A percentile compares a stretch with the other conserved stretches of the same genome.
These are phyloP conservation scores for Euthynnus affinis DNA, from an alignment of 2,797 vertebrate genomes.

Conservation along the genomic window DNA sequence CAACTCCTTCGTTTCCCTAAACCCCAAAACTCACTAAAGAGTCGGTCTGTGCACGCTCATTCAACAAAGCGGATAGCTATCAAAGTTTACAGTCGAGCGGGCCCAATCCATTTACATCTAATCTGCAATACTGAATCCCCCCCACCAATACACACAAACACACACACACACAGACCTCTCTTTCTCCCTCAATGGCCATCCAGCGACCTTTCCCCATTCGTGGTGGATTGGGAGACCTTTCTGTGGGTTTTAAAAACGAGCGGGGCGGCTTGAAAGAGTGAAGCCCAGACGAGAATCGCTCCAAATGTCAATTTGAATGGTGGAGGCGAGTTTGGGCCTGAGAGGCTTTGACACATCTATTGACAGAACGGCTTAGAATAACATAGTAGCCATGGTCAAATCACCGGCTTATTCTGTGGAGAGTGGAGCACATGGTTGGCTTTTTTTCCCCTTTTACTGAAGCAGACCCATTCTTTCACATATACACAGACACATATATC, in stretches of 20 bases:
- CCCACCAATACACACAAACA: slow-evolving; percentile 15
- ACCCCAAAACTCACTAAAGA: slow-evolving; percentile 55
- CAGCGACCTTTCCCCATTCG: slow-evolving; percentile 76
- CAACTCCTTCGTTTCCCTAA: slow-evolving; percentile 33
- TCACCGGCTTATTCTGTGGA: slow-evolving; percentile 58
- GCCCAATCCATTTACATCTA: slow-evolving; percentile 79
- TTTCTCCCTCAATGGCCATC: slow-evolving; percentile 66
- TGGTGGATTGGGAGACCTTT: slow-evolving; percentile 74
- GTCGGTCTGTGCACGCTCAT: slow-evolving; percentile 46
- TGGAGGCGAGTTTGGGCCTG: slow-evolving; percentile 70
- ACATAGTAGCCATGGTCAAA: slow-evolving; percentile 65
- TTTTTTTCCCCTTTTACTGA: neutral
- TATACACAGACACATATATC: slow-evolving; percentile 11
- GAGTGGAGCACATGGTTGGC: slow-evolving; percentile 29
- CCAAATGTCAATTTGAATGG: slow-evolving; percentile 85
- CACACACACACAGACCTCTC: slow-evolving; percentile 22
- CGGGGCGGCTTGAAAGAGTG: slow-evolving; percentile 61
- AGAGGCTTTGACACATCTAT: slow-evolving; percentile 76
- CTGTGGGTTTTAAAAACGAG: slow-evolving; percentile 63
- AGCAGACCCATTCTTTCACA: slow-evolving; percentile 11
- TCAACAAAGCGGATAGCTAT: slow-evolving; percentile 70
- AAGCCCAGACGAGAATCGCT: slow-evolving; percentile 74
- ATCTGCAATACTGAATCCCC: slow-evolving; percentile 67
- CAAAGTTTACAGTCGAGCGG: slow-evolving; percentile 68
- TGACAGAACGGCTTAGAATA: slow-evolving; percentile 74